Base-by-base conservation (phyloP, 2,797 vertebrate species). In the Ctenopoma kingsleyae region DNA sequence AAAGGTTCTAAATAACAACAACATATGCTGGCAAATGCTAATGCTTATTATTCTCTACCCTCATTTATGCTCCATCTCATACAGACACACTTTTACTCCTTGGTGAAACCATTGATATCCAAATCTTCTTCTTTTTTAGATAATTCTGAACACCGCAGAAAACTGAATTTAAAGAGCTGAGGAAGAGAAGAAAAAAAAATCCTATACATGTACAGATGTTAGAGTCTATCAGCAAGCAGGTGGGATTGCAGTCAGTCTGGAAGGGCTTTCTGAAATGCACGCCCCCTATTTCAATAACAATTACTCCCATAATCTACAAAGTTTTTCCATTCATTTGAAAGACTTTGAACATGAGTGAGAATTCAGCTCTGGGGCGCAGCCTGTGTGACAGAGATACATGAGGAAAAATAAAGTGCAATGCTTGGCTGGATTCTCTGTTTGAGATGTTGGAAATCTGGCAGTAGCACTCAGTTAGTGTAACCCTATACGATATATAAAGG, bases 371-470 rank as follows among this genome's bases (percentile, higher is more conserved):
- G 66, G 55, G 64, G 63, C 57, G 68, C 48, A 75, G 76, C n/a
- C 71, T 75, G 83, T 64, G 58, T 67, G 60, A 82, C 51, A 62
- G 71, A 79, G 74, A 85, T 73, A 71, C 72, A 79, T 5, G 44
- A 19, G 30, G 38, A 30, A 35, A 67, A 70, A 66, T 38, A 67
- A 57, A 76, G 57, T 38, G 32, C 44, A 76, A 66, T 22, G 49
- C 47, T 81, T 70, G 52, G 78, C 80, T 73, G 69, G 51, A 30
- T 54, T 51, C 57, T 43, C 63, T 77, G 54, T 23, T 58, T 41
- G 54, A 76, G 58, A 73, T 60, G 46, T 25, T 30, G 58, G 40
- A 17, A 38, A 66, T 63, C 59, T 79, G 76, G 66, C 41, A 71
- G 58, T 0, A 30, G 27, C 19, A 25, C n/a, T 72, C 44, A 67